Evolutionary conservation across 2,113 vertebrate species (phyloP).

Genomic region (Casuarius casuarius): DNA sequence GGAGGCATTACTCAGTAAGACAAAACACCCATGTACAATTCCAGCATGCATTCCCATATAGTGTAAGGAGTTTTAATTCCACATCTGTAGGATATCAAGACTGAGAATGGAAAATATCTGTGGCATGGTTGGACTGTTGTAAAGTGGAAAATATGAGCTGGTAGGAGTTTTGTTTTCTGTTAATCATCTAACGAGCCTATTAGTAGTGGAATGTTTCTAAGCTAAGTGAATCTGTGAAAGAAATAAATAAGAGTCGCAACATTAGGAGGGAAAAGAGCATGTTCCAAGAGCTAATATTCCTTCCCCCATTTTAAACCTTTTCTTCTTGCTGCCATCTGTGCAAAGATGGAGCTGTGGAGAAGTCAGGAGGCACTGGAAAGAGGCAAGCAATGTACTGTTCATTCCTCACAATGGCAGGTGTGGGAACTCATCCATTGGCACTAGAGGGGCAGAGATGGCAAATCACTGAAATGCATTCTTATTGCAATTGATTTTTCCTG

Average conservation of each 20-base stretch:
- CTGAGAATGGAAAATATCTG: slow-evolving; percentile 36
- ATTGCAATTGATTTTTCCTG: not conserved
- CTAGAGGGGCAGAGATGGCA: not conserved
- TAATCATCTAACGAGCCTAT: not conserved
- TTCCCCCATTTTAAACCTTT: not conserved
- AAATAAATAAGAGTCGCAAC: not conserved
- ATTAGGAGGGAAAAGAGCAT: not conserved
- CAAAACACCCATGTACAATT: not conserved
- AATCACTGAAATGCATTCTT: not conserved
- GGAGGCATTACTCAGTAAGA: not conserved
- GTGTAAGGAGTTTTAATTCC: not conserved
- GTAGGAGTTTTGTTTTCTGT: slow-evolving; percentile 25
- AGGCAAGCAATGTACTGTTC: not conserved
- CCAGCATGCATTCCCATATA: not conserved
- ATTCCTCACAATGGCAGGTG: not conserved
- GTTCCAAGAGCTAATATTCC: not conserved
- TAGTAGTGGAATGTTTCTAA: not conserved
- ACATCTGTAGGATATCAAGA: slow-evolving; percentile 38
- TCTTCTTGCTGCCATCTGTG: not conserved
- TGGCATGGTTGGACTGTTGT: not conserved
- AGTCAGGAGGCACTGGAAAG: not conserved
- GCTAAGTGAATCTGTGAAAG: not conserved
- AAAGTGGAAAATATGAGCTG: slow-evolving; percentile 26
- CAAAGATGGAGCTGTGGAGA: not conserved
- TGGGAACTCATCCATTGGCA: not conserved